Evolutionary conservation across 2,113 vertebrate species (phyloP), one percentile per base, ranked within the genome.

Genomic region (Onychostoma macrolepis): DNA sequence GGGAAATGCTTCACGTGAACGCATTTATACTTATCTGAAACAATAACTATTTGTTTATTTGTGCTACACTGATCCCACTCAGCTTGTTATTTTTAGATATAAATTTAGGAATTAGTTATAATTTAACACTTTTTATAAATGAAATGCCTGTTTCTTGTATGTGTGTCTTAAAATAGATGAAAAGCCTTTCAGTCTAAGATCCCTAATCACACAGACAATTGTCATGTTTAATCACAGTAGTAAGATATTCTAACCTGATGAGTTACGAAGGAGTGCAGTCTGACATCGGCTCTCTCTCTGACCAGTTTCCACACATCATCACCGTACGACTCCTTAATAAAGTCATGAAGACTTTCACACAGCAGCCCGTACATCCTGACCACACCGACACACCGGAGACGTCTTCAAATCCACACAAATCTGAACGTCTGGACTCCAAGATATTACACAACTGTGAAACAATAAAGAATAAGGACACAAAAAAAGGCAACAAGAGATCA

Each of bases 291-390:
- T 63, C 93, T 92, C 85, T 95, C 95, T 33, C 94, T 90, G 84
- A 96, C 95, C 90, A 95, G 80, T 90, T 95, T 95, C 92, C 94
- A 95, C 85, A 94, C 94, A n/a, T 96, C 94, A 33, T 95, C 95
- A 69, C 95, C 90, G 0, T 94, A 95, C 0, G 93, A 94, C 90
- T 95, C 95, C 88, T 95, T 93, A 91, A 95, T 95, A 90, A 95
- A 96, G 91, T 96, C 94, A 1, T 95, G 95, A 69, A 96, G 93
- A 88, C 94, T 95, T 90, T 95, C 95, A 63, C 94, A 94, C 91
- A 96, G 93, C 88, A 95, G 91, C 67, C 94, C 94, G 26, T 95
- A 94, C 94, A 94, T 96, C 76, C 78, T 86, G 88, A 78, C 91
- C 85, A 3, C n/a, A 21, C 19, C 8, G 2, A 33, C 3, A 48